Base-by-base conservation (phyloP, 2,888 invertebrate genomes). In the Synanthedon vespiformis region DNA sequence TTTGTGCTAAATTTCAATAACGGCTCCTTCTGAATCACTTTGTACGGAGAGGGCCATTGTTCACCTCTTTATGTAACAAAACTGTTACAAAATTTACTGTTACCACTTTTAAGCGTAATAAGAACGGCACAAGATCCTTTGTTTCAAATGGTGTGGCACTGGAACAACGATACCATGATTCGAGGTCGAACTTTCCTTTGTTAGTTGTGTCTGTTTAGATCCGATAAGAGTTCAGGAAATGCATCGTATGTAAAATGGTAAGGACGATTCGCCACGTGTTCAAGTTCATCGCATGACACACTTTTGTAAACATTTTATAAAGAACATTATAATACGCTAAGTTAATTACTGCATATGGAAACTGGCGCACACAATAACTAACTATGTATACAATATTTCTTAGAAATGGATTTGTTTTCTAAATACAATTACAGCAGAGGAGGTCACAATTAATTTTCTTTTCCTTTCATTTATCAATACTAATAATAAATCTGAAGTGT, bases 71-170 rank as follows among this genome's bases (percentile, higher is more conserved):
- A 81, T 77, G 74, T 78, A 78, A 82, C 72, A 59, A 66, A 71
- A 79, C 76, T 77, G 77, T 78, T 72, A 73, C 70, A 72, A 77
- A 72, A 74, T 77, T 61, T 77, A 82, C 80, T 74, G 84, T 80
- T 80, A 73, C 62, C 64, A 55, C 61, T 62, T 50, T 63, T 57
- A 61, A 70, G 63, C 66, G 70, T 72, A 70, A 72, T 70, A 71
- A 66, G 67, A 34, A 34, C 34, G 34, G 34, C 61, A 61, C 62
- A 58, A 56, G 56, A 53, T 60, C 59, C 68, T 75, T 80, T 80
- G 78, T 81, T 72, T 70, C 61, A 69, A 61, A 49, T 53, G 55
- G 14, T 50, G 14, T 51, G 61, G 57, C 59, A 61, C 64, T 69
- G 70, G 73, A 74, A 74, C 67, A 72, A 63, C 63, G 57, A 64